Evolutionary conservation across 2,888 invertebrate genomes (phyloP).

Genomic region (Sinopyrophorus schimmeli): DNA sequence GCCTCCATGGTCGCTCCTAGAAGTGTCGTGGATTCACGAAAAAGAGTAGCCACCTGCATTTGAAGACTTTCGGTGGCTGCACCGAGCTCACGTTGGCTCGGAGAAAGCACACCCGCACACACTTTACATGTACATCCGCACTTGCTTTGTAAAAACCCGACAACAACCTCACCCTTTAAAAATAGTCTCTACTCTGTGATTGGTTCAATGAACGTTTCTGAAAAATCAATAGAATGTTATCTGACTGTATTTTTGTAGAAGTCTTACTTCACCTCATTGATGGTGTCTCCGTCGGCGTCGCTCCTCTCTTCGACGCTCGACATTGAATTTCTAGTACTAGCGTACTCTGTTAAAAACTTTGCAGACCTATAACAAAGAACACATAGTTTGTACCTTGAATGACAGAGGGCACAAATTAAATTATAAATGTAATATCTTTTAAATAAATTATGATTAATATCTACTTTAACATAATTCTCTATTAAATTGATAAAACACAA

Average conservation of each 20-base stretch:
- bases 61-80: slow-evolving; percentile 46
- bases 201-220: slow-evolving; percentile 61
- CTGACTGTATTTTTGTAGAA: slow-evolving; percentile 58
- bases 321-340: slow-evolving; percentile 48
- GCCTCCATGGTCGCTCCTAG: slow-evolving; percentile 66
- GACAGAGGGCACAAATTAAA: too few species aligned
- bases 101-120: slow-evolving; percentile 36
- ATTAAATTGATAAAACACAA: too few species aligned
- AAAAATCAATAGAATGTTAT: slow-evolving; percentile 69
- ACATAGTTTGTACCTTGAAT: too few species aligned
- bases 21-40: slow-evolving; percentile 68
- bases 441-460: too few species aligned
- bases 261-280: slow-evolving; percentile 52
- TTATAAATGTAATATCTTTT: too few species aligned
- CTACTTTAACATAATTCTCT: too few species aligned
- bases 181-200: slow-evolving; percentile 59
- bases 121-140: slow-evolving; percentile 46
- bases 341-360: slow-evolving; percentile 49
- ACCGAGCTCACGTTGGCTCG: slow-evolving; percentile 44
- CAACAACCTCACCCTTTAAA: slow-evolving; percentile 61
- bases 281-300: slow-evolving; percentile 55
- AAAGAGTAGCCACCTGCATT: slow-evolving; percentile 71
- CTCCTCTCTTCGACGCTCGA: slow-evolving; percentile 50
- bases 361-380: background rate
- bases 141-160: slow-evolving; percentile 53